phyloP scores from a whole-genome alignment of 2,113 vertebrate species.

The Thalassarche chlororhynchos region DNA sequence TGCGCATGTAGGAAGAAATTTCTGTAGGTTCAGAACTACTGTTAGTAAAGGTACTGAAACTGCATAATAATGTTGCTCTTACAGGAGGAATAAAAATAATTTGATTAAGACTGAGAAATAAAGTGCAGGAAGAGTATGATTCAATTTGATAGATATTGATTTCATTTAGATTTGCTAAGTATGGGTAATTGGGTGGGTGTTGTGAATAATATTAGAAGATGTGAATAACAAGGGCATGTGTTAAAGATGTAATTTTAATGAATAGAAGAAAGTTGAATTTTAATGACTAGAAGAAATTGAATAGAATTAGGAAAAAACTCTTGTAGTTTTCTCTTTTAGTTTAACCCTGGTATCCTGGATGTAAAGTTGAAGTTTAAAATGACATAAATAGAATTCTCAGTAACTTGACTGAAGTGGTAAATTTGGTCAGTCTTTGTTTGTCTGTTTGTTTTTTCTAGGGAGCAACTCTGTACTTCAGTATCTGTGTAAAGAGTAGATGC shows the following conservation, averaged over 20 bases:
- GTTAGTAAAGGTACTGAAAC: constrained; percentile 24
- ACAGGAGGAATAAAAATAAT: constrained; percentile 49
- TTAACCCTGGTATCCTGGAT: neutral
- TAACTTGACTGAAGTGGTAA: neutral
- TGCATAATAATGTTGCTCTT: neutral
- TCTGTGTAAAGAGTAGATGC: neutral
- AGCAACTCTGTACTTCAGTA: neutral
- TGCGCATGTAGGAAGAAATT: neutral
- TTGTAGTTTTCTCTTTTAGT: neutral
- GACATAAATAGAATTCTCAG: neutral
- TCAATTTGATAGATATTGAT: constrained; percentile 66
- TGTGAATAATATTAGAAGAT: constrained; percentile 60
- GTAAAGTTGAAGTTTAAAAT: neutral
- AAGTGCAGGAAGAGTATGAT: constrained; percentile 26
- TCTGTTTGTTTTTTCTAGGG: neutral
- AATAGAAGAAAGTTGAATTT: constrained; percentile 47
- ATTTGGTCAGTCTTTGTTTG: neutral
- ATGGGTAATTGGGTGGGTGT: constrained; percentile 51
- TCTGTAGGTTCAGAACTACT: neutral
- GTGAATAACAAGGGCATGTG: constrained; percentile 43
- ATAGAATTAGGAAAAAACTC: neutral
- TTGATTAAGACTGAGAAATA: constrained; percentile 53
- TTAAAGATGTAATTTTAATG: constrained; percentile 54
- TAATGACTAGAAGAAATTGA: constrained; percentile 39
- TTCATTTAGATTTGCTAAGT: constrained; percentile 65